Percentiles rank a stretch among this genome's conserved stretches.
These are phyloP conservation scores for Gobius niger DNA, from an alignment of 2,113 vertebrate species.

Conservation along the genomic window DNA sequence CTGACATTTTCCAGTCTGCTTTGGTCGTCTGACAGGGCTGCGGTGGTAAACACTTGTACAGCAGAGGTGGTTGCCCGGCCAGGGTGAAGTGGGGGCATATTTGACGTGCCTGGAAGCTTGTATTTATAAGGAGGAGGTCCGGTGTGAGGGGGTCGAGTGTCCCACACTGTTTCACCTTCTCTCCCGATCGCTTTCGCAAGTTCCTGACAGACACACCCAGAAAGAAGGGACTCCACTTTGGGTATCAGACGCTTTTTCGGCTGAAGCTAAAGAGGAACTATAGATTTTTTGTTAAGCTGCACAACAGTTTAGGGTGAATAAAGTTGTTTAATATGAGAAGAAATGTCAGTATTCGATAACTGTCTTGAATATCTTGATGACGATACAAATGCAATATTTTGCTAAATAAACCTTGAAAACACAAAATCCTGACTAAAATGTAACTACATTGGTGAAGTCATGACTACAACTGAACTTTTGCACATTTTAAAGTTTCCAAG, in stretches of 20 bases:
- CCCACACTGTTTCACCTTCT: conserved; percentile 8
- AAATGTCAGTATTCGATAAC: too few relatives aligned
- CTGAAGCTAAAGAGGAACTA: too few relatives aligned
- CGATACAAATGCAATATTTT: too few relatives aligned
- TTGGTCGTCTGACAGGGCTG: not conserved
- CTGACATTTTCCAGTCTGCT: not conserved
- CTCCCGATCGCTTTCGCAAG: not conserved
- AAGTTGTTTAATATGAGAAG: too few relatives aligned
- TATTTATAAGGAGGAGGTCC: conserved; percentile 3
- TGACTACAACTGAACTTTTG: too few relatives aligned
- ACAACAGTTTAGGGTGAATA: too few relatives aligned
- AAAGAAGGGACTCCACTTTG: not conserved
- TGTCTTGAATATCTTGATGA: too few relatives aligned
- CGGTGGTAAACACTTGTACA: not conserved
- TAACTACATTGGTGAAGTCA: too few relatives aligned
- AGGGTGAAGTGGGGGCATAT: not conserved
- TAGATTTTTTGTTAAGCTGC: too few relatives aligned
- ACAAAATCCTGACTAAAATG: too few relatives aligned
- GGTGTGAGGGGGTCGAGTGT: not conserved
- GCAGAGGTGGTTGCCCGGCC: not conserved
- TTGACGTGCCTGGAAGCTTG: conserved; percentile 3
- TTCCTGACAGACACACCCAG: conserved; percentile 9
- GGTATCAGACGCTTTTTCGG: not conserved
- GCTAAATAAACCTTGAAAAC: too few relatives aligned
- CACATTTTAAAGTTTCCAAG: too few relatives aligned